Evolutionary conservation across 2,113 vertebrate genomes (phyloP), one percentile per base, ranked within the genome.

Genomic region (Bufo bufo): DNA sequence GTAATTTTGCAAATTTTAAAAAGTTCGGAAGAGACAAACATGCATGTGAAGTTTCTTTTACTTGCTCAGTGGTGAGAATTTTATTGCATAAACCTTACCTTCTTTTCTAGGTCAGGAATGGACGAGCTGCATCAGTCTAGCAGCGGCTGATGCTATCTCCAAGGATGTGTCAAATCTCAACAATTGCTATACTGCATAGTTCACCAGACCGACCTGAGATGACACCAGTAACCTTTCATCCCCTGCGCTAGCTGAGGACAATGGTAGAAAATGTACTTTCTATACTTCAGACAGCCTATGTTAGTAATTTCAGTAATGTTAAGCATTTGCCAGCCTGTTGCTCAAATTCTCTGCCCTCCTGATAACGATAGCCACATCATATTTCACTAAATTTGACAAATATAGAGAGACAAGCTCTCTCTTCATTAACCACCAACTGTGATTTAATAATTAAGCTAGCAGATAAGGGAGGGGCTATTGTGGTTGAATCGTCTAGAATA

Each of bases 31-130:
- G 33, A 59, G 10, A 19, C 50, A 65, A 63, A 63, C 79, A 82
- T 17, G 23, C 50, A 79, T 6, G 56, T 4, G n/a, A 6, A 4
- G 66, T 71, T 71, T 56, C 16, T 49, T 2, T 65, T 13, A 16
- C 81, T 83, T 45, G 50, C 59, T 16, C 45, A 49, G 54, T 13
- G n/a, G 7, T n/a, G 59, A 23, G 61, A 69, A 47, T 69, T 69
- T 69, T 69, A 83, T 69, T 16, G 81, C 16, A 83, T 83, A 52
- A 33, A 20, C 82, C 45, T 52, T 52, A 84, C 63, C 63, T 84
- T 4, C n/a, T 33, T 71, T 19, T 52, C 47, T 83, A 69, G 81
- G 63, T 52, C 45, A 71, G 65, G n/a, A 50, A 6, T 33, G 49
- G 49, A 52, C 12, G 4, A 33, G 65, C n/a, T 81, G 45, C 54